Percentiles rank a stretch among this genome's conserved stretches.
Evolutionary conservation across 2,113 vertebrate species (phyloP).

Genomic region (Galemys pyrenaicus): DNA sequence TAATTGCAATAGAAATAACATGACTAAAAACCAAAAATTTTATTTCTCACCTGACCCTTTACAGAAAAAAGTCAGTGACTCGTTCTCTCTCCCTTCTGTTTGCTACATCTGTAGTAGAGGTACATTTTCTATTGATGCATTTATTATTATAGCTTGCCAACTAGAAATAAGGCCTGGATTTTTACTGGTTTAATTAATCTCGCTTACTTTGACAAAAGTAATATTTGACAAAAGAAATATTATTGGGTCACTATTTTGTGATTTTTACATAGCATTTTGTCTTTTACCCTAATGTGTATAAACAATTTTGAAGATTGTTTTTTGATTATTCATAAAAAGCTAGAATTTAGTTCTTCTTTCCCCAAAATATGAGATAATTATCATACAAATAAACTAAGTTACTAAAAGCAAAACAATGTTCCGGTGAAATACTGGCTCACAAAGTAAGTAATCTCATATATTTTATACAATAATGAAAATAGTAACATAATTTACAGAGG

Average conservation of each 20-base stretch:
- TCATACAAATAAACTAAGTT: not conserved
- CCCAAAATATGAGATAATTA: not conserved
- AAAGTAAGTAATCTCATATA: not conserved
- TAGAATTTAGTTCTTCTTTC: not conserved
- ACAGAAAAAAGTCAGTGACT: not conserved
- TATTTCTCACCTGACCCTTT: not conserved
- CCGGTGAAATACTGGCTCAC: not conserved
- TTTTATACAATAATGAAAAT: slow-evolving; percentile 4
- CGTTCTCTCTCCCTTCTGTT: not conserved
- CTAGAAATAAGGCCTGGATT: not conserved
- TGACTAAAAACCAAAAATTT: not conserved
- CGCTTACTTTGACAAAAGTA: not conserved
- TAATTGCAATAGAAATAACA: not conserved
- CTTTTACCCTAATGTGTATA: not conserved
- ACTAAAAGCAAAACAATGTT: not conserved
- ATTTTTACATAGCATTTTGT: not conserved
- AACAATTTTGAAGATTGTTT: not conserved
- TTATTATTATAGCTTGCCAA: not conserved
- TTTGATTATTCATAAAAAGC: not conserved
- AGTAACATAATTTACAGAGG: not conserved
- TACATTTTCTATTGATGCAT: not conserved
- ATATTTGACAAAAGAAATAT: not conserved
- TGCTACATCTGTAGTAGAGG: not conserved
- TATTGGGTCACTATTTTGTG: not conserved
- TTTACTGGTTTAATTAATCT: not conserved